phyloP scores from a whole-genome alignment of 1,140 invertebrate species.

The Linepithema humile region DNA sequence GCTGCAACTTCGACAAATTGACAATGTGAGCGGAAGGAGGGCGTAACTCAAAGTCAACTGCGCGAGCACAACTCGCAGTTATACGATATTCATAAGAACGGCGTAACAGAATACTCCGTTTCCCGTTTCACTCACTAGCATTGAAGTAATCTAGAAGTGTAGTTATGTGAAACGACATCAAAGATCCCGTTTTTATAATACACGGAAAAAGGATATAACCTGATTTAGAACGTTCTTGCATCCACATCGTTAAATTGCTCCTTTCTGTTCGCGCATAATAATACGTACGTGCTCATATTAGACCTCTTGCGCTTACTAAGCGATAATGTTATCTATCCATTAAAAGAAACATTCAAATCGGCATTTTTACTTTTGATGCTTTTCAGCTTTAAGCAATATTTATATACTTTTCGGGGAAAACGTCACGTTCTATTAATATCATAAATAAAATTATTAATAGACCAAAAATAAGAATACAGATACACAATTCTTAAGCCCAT shows the following conservation, averaged over 20 bases:
- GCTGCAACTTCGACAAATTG: constrained; percentile 34
- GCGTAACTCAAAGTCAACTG: neutral
- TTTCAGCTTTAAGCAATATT: no score
- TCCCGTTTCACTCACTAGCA: constrained; percentile 7
- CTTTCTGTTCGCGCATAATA: neutral
- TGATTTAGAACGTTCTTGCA: constrained; percentile 16
- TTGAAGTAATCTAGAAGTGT: neutral
- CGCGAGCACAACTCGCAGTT: neutral
- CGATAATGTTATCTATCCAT: constrained; percentile 28
- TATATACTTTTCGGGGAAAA: no score
- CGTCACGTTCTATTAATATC: no score
- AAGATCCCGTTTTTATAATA: neutral
- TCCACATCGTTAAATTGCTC: constrained; percentile 10
- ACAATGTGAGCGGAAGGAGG: constrained; percentile 6
- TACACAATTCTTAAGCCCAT: neutral
- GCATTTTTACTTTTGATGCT: no score
- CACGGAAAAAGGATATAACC: neutral
- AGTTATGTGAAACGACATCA: neutral
- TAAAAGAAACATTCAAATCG: constrained; percentile 15
- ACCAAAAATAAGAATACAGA: neutral
- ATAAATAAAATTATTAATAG: neutral
- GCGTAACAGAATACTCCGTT: neutral
- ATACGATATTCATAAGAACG: constrained; percentile 19
- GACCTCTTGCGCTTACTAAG: neutral
- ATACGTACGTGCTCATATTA: no score